phyloP scores from a whole-genome alignment of 2,113 vertebrate species.

The Antennarius striatus region DNA sequence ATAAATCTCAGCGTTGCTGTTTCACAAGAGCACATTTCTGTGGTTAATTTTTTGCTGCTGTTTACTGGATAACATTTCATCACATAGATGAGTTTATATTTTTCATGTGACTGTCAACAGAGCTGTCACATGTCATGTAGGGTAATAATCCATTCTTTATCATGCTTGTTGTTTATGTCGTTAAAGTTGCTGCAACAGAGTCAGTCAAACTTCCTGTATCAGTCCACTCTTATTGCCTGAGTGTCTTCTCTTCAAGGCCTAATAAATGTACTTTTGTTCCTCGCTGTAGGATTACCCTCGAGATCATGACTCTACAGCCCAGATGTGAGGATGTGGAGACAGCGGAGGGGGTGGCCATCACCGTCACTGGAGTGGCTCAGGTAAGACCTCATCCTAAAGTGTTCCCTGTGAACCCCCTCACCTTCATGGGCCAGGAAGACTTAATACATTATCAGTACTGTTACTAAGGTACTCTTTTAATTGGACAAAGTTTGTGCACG shows the following conservation, averaged over 20 bases:
- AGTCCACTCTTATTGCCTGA: neutral
- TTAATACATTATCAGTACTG: neutral
- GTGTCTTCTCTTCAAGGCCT: neutral
- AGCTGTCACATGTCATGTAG: too few species aligned
- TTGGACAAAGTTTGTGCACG: too few species aligned
- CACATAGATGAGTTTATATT: too few species aligned
- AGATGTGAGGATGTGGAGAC: slow-evolving; percentile 98
- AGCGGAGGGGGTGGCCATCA: slow-evolving; percentile 97
- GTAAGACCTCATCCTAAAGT: slow-evolving; percentile 78
- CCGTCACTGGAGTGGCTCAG: slow-evolving; percentile 98
- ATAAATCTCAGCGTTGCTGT: too few species aligned
- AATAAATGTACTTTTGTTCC: neutral
- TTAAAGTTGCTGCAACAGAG: neutral
- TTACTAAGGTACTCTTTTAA: neutral
- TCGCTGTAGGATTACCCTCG: slow-evolving; percentile 90
- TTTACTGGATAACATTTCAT: too few species aligned
- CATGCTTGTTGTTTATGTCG: too few species aligned
- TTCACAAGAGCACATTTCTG: too few species aligned
- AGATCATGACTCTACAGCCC: slow-evolving; percentile 98
- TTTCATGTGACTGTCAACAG: too few species aligned
- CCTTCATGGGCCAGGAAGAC: neutral
- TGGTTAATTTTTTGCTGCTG: too few species aligned
- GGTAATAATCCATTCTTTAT: too few species aligned
- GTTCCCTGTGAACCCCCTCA: neutral
- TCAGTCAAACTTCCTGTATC: neutral